phyloP scores from a whole-genome alignment of 1,140 invertebrate species.

The Dendrolimus punctatus region DNA sequence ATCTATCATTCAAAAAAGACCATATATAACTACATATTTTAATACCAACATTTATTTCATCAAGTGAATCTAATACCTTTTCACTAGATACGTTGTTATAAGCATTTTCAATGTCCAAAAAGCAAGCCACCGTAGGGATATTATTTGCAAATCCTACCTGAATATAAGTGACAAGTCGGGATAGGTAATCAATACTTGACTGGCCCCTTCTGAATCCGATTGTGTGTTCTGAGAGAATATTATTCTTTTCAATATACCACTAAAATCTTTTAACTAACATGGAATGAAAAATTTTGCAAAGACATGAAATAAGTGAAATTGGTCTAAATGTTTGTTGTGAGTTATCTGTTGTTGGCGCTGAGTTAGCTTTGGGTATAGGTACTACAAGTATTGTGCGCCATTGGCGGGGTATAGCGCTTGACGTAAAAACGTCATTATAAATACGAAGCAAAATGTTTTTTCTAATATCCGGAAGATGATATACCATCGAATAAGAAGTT shows the following conservation, averaged over 20 bases:
- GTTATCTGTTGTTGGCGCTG: too few relatives aligned
- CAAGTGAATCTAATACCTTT: slow-evolving; percentile 16
- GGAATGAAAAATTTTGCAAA: slow-evolving; percentile 26
- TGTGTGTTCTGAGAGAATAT: slow-evolving; percentile 16
- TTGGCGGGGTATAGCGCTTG: slow-evolving; percentile 6
- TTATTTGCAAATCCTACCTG: slow-evolving; percentile 25
- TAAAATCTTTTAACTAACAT: slow-evolving; percentile 22
- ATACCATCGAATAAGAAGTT: slow-evolving; percentile 28
- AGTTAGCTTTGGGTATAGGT: slow-evolving; percentile 12
- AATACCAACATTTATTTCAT: slow-evolving; percentile 15
- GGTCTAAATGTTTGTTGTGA: slow-evolving; percentile 20
- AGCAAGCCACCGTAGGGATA: slow-evolving; percentile 18
- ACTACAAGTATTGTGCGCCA: slow-evolving; percentile 15
- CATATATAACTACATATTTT: slow-evolving; percentile 20
- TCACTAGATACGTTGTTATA: too few relatives aligned
- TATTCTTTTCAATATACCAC: slow-evolving; percentile 24
- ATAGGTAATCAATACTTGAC: slow-evolving; percentile 18
- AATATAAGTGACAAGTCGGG: slow-evolving; percentile 15
- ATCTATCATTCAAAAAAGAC: slow-evolving; percentile 20
- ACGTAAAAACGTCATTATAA: slow-evolving; percentile 12
- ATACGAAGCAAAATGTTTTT: slow-evolving; percentile 13
- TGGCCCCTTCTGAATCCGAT: slow-evolving; percentile 23
- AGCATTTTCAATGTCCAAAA: slow-evolving; percentile 25
- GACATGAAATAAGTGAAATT: slow-evolving; percentile 28
- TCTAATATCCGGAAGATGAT: slow-evolving; percentile 12